Evolutionary conservation across 2,797 vertebrate genomes (phyloP), one percentile per base, ranked within the genome.

Genomic region (Eulemur rubriventer): DNA sequence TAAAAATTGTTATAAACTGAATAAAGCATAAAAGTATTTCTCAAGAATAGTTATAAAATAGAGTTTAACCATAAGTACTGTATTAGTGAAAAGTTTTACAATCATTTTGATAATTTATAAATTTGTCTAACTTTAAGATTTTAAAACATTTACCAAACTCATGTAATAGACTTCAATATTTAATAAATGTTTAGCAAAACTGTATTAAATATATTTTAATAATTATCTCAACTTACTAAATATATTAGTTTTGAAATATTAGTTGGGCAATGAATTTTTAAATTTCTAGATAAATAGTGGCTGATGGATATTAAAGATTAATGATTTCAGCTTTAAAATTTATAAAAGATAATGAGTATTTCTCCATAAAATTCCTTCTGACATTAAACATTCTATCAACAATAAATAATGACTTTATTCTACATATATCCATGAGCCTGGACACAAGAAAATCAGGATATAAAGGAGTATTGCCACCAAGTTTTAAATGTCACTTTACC

Each of bases 91-190:
- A 87, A 18, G 17, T 30, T 76, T 67, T 73, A 2, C 50, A 65
- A 89, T 86, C 18, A 83, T 88, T 79, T 91, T 35, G 4, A 67
- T 73, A 83, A 88, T 88, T 87, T 93, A 24, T n/a, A 57, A 90
- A 38, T n/a, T 86, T 78, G 30, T 35, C 28, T 46, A 43, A 79
- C 46, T 85, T 86, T 28, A 86, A 82, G 46, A 72, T 30, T 67
- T 80, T 88, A 81, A 69, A 84, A 88, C 30, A 65, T 88, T 88
- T 61, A 94, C 79, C 0, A 63, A 22, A 46, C 38, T 55, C 7
- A 26, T 55, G 4, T 43, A 24, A 43, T 82, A 30, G 6, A 76
- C 57, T 57, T 80, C 24, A 65, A 57, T 67, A 87, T 46, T 88
- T 83, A 75, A 75, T 33, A 80, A 46, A 50, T 28, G 14, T 43